Conservation (phyloP, 2,888 invertebrate species). For the Bombyx huttoni region DNA sequence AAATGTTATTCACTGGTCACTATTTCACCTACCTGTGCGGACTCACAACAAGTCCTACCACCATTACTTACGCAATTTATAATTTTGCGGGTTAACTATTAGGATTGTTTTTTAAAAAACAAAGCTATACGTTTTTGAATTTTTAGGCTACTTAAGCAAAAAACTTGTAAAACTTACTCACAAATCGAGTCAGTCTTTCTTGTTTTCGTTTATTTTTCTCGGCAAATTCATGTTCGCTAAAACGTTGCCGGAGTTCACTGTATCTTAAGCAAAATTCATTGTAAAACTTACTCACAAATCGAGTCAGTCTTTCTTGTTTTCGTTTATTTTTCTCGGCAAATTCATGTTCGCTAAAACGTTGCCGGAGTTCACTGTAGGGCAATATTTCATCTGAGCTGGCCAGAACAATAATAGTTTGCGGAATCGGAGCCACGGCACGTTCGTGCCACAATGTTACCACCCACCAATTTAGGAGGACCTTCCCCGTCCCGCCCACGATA, state of each 20-base stretch:
- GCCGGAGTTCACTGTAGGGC: constrained; percentile 63
- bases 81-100: too few relatives aligned
- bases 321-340: constrained; percentile 60
- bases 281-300: constrained; percentile 46
- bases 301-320: constrained; percentile 47
- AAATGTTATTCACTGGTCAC: constrained; percentile 7
- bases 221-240: constrained; percentile 56
- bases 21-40: too few relatives aligned
- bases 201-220: constrained; percentile 57
- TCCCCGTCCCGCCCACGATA: constrained; percentile 21
- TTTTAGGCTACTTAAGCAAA: too few relatives aligned
- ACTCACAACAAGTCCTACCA: too few relatives aligned
- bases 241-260: constrained; percentile 62
- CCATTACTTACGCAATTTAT: too few relatives aligned
- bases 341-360: constrained; percentile 59
- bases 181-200: constrained; percentile 47
- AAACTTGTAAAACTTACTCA: constrained; percentile 45
- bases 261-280: constrained; percentile 34
- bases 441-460: constrained; percentile 61
- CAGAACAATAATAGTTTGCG: constrained; percentile 69
- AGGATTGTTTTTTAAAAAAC: too few relatives aligned
- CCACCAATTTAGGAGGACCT: constrained; percentile 37
- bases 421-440: constrained; percentile 69
- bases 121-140: too few relatives aligned
- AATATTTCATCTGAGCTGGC: constrained; percentile 70